A percentile compares a stretch with the other conserved stretches of the same genome.
Conservation (phyloP, 2,888 invertebrate species). For the Argyresthia albistria region DNA sequence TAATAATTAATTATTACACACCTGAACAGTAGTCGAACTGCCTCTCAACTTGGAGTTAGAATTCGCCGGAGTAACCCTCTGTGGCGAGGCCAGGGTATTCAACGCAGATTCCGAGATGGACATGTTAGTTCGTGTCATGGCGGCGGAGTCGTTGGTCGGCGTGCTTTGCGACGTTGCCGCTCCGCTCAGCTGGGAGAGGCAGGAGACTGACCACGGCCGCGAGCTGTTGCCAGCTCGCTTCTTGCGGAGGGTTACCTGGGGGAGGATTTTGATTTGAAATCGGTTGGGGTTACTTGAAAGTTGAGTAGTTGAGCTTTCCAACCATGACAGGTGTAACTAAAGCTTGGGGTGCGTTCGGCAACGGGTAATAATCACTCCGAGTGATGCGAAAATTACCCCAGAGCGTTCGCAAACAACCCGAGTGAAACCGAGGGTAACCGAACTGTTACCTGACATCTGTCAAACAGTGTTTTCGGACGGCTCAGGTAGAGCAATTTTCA, state of each 20-base stretch:
- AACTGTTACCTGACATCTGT: too few species aligned
- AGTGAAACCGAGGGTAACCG: too few species aligned
- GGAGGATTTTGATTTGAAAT: slow-evolving; percentile 1
- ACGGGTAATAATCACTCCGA: too few species aligned
- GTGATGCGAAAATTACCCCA: too few species aligned
- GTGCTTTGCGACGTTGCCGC: slow-evolving; percentile 54
- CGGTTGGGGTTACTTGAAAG: too few species aligned
- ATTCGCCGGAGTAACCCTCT: slow-evolving; percentile 52
- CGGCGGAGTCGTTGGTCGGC: slow-evolving; percentile 39
- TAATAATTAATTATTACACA: slow-evolving; percentile 16
- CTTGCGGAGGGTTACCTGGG: slow-evolving; percentile 75
- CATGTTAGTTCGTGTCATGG: slow-evolving; percentile 74
- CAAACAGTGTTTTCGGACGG: too few species aligned
- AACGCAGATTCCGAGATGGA: slow-evolving; percentile 93
- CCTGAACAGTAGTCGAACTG: slow-evolving; percentile 65
- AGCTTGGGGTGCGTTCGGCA: too few species aligned
- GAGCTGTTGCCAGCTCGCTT: slow-evolving; percentile 71
- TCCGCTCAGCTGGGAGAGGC: slow-evolving; percentile 80
- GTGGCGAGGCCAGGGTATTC: slow-evolving; percentile 77
- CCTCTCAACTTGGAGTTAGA: slow-evolving; percentile 56
- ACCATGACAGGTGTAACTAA: too few species aligned
- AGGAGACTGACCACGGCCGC: slow-evolving; percentile 92
- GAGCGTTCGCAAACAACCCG: too few species aligned
- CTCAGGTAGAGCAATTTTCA: too few species aligned
- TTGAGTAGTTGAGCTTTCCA: too few species aligned